A percentile compares a stretch with the other conserved stretches of the same genome.
Conservation (phyloP, 2,113 vertebrate species). For the Malaclemys terrapin region DNA sequence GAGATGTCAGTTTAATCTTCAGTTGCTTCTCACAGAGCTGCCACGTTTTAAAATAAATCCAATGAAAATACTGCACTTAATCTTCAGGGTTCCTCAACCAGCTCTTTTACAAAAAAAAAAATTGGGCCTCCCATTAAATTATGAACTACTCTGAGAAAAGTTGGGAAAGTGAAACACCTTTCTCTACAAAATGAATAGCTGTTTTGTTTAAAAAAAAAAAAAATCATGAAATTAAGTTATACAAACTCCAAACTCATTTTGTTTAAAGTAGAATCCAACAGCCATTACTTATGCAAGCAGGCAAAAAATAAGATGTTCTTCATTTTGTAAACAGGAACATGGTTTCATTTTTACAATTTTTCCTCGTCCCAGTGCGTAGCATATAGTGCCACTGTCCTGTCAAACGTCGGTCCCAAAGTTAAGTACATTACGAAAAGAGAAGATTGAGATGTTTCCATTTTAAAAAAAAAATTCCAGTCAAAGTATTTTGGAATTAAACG, state of each 20-base stretch:
- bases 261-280: neutral
- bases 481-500: conserved; percentile 47
- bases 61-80: neutral
- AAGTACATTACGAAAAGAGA: neutral
- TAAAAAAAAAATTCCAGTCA: neutral
- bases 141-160: neutral
- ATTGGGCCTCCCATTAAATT: neutral
- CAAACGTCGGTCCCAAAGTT: rapidly evolving
- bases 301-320: neutral
- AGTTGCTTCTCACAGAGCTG: neutral
- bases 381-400: neutral
- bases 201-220: neutral
- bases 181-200: neutral
- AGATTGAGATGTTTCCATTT: neutral
- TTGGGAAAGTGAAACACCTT: neutral
- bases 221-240: neutral
- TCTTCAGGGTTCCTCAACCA: neutral
- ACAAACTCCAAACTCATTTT: neutral
- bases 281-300: neutral
- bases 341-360: neutral
- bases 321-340: neutral
- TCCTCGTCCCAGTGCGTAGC: neutral
- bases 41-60: neutral
- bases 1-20: neutral
- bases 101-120: neutral